Percentiles rank a stretch among this genome's conserved stretches.
Conservation (phyloP, 2,888 invertebrate species). For the Baccha elongata region DNA sequence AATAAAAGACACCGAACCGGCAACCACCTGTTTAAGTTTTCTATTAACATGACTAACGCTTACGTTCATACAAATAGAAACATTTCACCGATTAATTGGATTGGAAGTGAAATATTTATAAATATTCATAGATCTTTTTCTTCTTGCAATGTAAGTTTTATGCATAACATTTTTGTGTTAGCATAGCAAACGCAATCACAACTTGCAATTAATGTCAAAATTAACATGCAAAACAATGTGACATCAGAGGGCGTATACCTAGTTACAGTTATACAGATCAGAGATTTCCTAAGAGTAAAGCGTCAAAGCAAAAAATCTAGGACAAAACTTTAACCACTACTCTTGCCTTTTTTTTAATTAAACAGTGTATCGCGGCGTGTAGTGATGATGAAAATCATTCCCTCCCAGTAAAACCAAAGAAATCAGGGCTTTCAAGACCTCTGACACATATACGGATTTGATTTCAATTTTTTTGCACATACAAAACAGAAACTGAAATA, state of each 20-base stretch:
- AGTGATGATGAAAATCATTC: conserved; percentile 47
- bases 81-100: conserved; percentile 51
- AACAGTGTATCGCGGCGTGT: conserved; percentile 3
- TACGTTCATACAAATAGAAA: conserved; percentile 19
- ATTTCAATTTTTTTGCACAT: conserved; percentile 49
- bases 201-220: conserved; percentile 67
- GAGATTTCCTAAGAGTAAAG: background rate
- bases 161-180: background rate
- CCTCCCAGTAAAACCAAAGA: conserved; percentile 2
- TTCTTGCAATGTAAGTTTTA: background rate
- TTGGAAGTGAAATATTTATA: conserved; percentile 58
- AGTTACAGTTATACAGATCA: conserved; percentile 29
- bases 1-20: background rate
- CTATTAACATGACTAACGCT: conserved; percentile 24
- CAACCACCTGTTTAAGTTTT: conserved; percentile 17
- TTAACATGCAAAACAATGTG: conserved; percentile 51
- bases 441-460: conserved; percentile 55
- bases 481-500: conserved; percentile 1
- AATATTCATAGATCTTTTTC: conserved; percentile 56
- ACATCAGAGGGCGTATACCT: conserved; percentile 39
- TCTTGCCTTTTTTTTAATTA: background rate
- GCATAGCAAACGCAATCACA: conserved; percentile 33
- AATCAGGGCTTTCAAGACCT: conserved; percentile 41
- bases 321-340: conserved; percentile 36
- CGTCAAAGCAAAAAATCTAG: conserved; percentile 27